Percentiles rank a stretch among this genome's conserved stretches.
These are phyloP conservation scores for Vireo griseus DNA, from an alignment of 2,797 vertebrate genomes.

Conservation along the genomic window DNA sequence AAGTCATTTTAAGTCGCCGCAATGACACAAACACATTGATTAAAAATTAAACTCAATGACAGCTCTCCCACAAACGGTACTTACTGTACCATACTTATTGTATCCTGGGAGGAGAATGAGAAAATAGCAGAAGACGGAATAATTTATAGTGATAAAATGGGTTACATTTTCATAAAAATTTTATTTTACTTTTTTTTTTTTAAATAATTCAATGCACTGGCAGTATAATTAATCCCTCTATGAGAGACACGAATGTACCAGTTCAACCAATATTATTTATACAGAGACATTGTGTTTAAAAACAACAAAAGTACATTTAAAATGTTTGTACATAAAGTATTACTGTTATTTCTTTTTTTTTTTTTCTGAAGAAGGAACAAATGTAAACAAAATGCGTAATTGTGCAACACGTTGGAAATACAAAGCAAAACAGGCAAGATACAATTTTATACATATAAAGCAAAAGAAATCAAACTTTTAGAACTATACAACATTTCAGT, in stretches of 20 bases:
- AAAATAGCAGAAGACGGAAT: constrained; percentile 58
- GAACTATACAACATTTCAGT: constrained; percentile 82
- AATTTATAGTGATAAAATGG: constrained; percentile 66
- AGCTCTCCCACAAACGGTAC: constrained; percentile 41
- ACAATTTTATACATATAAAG: constrained; percentile 82
- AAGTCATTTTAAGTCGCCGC: neutral
- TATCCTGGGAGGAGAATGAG: constrained; percentile 13
- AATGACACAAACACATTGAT: constrained; percentile 41
- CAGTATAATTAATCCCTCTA: constrained; percentile 80
- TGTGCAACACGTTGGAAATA: constrained; percentile 89
- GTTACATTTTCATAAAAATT: constrained; percentile 80
- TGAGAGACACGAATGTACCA: constrained; percentile 76
- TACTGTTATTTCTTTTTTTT: constrained; percentile 79
- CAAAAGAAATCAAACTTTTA: constrained; percentile 77
- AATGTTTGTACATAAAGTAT: constrained; percentile 89
- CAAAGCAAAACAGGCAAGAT: constrained; percentile 85
- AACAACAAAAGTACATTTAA: constrained; percentile 92
- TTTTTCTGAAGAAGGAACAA: constrained; percentile 76
- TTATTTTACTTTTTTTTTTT: constrained; percentile 79
- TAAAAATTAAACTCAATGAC: constrained; percentile 58
- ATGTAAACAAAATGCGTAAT: constrained; percentile 80
- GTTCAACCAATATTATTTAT: constrained; percentile 91
- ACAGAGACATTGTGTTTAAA: constrained; percentile 93
- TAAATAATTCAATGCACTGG: constrained; percentile 82
- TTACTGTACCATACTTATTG: constrained; percentile 8